phyloP scores from a whole-genome alignment of 2,113 vertebrate genomes.

The Salvator merianae region DNA sequence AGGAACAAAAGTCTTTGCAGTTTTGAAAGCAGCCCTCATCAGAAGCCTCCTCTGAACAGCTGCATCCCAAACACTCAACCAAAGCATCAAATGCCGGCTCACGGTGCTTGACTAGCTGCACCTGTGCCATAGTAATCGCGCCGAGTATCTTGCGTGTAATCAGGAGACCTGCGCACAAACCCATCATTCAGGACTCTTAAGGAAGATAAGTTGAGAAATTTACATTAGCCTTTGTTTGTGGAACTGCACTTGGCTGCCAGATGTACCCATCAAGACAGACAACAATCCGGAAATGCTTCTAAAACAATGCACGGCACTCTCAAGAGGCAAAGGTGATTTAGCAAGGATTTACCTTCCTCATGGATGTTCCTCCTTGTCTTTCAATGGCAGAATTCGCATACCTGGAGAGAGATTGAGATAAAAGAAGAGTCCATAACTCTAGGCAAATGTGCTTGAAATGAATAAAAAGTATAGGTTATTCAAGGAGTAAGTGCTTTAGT shows the following conservation, averaged over 20 bases:
- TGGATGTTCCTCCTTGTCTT: conserved; percentile 82
- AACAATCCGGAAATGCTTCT: background rate
- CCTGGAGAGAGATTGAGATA: conserved; percentile 64
- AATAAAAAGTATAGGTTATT: background rate
- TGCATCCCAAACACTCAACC: too few species aligned
- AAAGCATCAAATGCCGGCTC: background rate
- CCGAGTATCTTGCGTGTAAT: too few species aligned
- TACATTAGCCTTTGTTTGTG: too few species aligned
- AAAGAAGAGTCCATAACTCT: conserved; percentile 31
- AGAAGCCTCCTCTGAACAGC: background rate
- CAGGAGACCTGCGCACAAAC: background rate
- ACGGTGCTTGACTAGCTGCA: background rate
- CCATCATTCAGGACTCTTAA: background rate
- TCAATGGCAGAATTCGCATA: conserved; percentile 84
- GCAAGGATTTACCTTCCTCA: conserved; percentile 83
- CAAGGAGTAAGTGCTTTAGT: background rate
- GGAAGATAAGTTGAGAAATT: background rate
- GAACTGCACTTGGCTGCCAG: conserved; percentile 5
- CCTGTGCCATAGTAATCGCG: background rate
- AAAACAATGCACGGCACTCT: background rate
- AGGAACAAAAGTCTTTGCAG: too few species aligned
- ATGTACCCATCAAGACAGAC: background rate
- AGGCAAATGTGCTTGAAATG: background rate
- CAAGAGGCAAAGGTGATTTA: background rate
- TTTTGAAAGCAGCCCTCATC: background rate